Evolutionary conservation across 2,113 vertebrate species (phyloP).

Genomic region (Chamaea fasciata): DNA sequence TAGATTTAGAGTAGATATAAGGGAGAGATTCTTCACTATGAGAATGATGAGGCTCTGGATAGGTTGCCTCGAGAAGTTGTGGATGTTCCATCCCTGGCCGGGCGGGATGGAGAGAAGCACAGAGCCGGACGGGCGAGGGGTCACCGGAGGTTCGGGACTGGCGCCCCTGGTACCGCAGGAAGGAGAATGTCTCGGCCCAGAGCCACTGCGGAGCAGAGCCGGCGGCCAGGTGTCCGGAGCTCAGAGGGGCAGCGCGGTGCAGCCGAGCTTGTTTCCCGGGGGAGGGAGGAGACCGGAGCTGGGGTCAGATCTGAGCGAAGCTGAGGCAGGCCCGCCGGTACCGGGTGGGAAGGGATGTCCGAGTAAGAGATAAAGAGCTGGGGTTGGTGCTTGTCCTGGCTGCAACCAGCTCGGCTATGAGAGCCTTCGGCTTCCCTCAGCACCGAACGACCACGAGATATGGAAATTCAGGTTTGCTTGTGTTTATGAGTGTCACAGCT

Average conservation of each 20-base stretch:
- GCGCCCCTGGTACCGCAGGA: background rate
- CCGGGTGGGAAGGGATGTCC: background rate
- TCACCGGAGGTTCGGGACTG: accelerated
- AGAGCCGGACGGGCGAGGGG: accelerated
- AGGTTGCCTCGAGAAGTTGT: background rate
- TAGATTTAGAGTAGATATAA: background rate
- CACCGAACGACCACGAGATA: accelerated
- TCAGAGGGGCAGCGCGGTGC: background rate
- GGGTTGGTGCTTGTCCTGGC: background rate
- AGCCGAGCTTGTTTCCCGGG: background rate
- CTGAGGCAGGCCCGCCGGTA: background rate
- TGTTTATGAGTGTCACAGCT: background rate
- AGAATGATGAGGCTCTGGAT: background rate
- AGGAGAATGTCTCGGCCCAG: background rate
- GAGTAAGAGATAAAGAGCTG: accelerated
- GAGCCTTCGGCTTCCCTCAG: background rate
- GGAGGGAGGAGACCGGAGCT: background rate
- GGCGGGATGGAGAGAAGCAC: background rate
- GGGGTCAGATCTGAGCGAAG: background rate
- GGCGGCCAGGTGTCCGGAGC: background rate
- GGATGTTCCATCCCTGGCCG: background rate
- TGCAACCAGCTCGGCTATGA: background rate
- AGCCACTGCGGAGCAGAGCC: background rate
- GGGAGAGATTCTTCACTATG: background rate
- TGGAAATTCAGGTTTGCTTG: background rate